Percentiles rank a stretch among this genome's conserved stretches.
These are phyloP conservation scores for Drosophila rhopaloa DNA, from an alignment of 1,140 invertebrate species.

Conservation along the genomic window DNA sequence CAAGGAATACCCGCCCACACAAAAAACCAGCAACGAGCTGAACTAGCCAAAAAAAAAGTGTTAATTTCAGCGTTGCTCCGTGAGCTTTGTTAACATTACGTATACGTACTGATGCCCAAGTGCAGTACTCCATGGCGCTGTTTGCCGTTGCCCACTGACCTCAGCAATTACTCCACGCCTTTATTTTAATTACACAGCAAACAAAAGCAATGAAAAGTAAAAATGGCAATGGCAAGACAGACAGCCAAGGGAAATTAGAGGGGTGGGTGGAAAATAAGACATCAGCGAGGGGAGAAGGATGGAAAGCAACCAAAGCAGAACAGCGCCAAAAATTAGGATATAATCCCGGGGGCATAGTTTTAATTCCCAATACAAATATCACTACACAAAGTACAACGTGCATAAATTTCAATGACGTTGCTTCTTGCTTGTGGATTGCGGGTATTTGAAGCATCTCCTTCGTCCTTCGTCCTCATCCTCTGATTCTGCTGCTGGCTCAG, in stretches of 20 bases:
- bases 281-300: slow-evolving; percentile 13
- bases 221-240: slow-evolving; percentile 54
- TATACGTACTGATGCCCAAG: slow-evolving; percentile 36
- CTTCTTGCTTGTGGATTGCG: slow-evolving; percentile 42
- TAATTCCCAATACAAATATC: slow-evolving; percentile 84
- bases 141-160: slow-evolving; percentile 60
- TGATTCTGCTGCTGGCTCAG: slow-evolving; percentile 51
- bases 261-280: slow-evolving; percentile 3
- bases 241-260: slow-evolving; percentile 16
- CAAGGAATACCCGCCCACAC: slow-evolving; percentile 62
- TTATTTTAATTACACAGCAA: slow-evolving; percentile 82
- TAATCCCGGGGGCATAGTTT: slow-evolving; percentile 81
- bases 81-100: slow-evolving; percentile 78
- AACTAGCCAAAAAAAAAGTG: slow-evolving; percentile 69
- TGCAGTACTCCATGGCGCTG: slow-evolving; percentile 15
- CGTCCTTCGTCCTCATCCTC: slow-evolving; percentile 7
- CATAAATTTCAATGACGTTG: slow-evolving; percentile 82
- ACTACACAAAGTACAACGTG: slow-evolving; percentile 82
- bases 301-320: slow-evolving; percentile 33
- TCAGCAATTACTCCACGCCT: slow-evolving; percentile 83
- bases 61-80: slow-evolving; percentile 68
- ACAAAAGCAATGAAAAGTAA: slow-evolving; percentile 82
- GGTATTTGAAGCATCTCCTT: slow-evolving; percentile 17
- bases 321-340: slow-evolving; percentile 75
- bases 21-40: slow-evolving; percentile 23